Conservation (phyloP, 1,140 invertebrate species). For the Halesus radiatus region DNA sequence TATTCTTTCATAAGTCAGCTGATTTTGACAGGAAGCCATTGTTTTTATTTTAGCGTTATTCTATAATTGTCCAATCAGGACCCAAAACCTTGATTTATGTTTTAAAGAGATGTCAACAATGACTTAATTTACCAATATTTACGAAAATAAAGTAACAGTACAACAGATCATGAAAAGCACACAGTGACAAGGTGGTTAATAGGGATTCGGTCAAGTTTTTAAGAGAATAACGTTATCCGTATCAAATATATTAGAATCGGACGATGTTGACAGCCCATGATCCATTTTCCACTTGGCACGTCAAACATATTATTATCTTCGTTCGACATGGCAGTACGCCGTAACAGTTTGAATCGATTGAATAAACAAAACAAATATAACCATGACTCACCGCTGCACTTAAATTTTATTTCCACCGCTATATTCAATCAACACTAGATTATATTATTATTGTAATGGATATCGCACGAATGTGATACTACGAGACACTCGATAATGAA, state of each 20-base stretch:
- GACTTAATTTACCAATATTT: no score
- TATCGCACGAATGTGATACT: slow-evolving; percentile 29
- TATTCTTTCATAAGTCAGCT: background rate
- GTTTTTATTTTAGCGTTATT: slow-evolving; percentile 7
- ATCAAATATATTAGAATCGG: background rate
- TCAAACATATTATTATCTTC: slow-evolving; percentile 38
- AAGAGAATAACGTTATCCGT: no score
- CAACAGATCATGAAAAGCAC: no score
- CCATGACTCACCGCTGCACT: slow-evolving; percentile 52
- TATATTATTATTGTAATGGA: slow-evolving; percentile 11
- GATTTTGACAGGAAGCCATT: background rate
- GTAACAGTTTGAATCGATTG: slow-evolving; percentile 45
- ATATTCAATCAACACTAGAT: slow-evolving; percentile 45
- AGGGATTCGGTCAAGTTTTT: no score
- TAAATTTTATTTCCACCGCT: slow-evolving; percentile 44
- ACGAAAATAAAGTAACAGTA: no score
- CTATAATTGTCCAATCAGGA: no score
- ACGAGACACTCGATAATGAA: slow-evolving; percentile 27
- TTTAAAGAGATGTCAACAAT: no score
- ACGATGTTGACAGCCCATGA: background rate
- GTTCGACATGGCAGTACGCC: slow-evolving; percentile 25
- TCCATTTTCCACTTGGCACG: slow-evolving; percentile 12
- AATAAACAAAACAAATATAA: slow-evolving; percentile 53
- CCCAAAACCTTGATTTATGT: no score
- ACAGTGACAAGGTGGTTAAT: no score